Conservation (phyloP, 2,888 invertebrate species). For the Alviniconcha strummeri region DNA sequence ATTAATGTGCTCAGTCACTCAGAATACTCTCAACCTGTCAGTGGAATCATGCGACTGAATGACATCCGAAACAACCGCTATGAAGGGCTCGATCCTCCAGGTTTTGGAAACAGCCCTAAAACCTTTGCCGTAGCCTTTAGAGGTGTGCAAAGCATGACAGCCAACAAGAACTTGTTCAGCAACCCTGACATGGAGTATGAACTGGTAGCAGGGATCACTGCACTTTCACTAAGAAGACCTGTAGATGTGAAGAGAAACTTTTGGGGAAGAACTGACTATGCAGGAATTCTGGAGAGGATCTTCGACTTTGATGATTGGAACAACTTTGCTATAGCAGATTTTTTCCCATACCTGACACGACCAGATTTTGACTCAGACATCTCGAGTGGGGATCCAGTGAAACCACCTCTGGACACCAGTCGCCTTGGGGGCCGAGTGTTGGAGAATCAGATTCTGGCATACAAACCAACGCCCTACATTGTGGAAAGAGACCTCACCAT, state of each 20-base stretch:
- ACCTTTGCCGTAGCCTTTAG: slow-evolving; percentile 89
- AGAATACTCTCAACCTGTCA: slow-evolving; percentile 84
- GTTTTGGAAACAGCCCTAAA: slow-evolving; percentile 56
- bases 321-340: slow-evolving; percentile 94
- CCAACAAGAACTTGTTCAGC: slow-evolving; percentile 91
- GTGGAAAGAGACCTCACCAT: slow-evolving; percentile 93
- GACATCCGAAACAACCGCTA: slow-evolving; percentile 56
- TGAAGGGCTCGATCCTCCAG: slow-evolving; percentile 40
- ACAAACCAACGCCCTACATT: slow-evolving; percentile 60
- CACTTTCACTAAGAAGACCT: slow-evolving; percentile 89
- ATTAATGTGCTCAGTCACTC: slow-evolving; percentile 93
- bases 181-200: slow-evolving; percentile 82
- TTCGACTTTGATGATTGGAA: slow-evolving; percentile 99
- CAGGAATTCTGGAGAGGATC: slow-evolving; percentile 86
- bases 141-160: slow-evolving; percentile 94
- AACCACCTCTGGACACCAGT: slow-evolving; percentile 55
- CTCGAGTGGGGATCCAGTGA: slow-evolving; percentile 52
- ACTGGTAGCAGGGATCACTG: slow-evolving; percentile 88
- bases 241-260: slow-evolving; percentile 95
- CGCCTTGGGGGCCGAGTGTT: slow-evolving; percentile 77
- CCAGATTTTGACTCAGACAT: slow-evolving; percentile 53
- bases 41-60: slow-evolving; percentile 77
- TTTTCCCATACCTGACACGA: slow-evolving; percentile 88
- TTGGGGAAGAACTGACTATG: slow-evolving; percentile 91
- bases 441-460: slow-evolving; percentile 74